A percentile compares a stretch with the other conserved stretches of the same genome.
phyloP scores from a whole-genome alignment of 2,888 invertebrate genomes.

The Dryomyza anilis region DNA sequence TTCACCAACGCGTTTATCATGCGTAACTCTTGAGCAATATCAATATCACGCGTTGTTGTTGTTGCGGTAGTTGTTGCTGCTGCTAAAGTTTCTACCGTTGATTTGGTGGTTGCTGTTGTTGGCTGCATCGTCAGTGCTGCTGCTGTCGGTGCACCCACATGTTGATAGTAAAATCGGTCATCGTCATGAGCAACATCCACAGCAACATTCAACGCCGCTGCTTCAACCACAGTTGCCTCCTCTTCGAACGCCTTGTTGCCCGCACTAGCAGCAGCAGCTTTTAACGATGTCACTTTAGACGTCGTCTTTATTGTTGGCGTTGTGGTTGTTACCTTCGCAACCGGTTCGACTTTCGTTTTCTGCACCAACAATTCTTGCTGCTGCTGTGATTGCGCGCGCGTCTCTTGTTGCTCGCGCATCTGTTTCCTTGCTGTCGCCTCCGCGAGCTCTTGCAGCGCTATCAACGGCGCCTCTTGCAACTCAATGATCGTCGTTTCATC shows the following conservation, averaged over 20 bases:
- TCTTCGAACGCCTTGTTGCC: constrained; percentile 22
- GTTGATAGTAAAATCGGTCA: constrained; percentile 49
- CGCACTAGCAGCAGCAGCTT: too few species aligned
- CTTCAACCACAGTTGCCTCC: too few species aligned
- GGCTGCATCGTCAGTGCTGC: constrained; percentile 25
- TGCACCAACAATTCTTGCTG: constrained; percentile 33
- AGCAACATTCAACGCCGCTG: too few species aligned
- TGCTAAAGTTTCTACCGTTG: too few species aligned
- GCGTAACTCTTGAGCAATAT: constrained; percentile 50
- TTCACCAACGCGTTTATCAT: constrained; percentile 57
- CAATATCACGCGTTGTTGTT: constrained; percentile 42
- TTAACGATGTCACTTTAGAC: constrained; percentile 34
- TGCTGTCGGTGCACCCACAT: not conserved
- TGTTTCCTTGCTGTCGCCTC: constrained; percentile 23
- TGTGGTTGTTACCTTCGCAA: constrained; percentile 38
- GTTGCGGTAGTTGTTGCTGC: constrained; percentile 14
- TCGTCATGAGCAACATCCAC: constrained; percentile 32
- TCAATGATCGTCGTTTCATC: constrained; percentile 39
- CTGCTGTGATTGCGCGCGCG: constrained; percentile 3
- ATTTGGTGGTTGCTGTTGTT: constrained; percentile 23
- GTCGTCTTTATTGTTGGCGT: constrained; percentile 3
- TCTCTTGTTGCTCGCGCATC: constrained; percentile 24
- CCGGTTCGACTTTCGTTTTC: constrained; percentile 58
- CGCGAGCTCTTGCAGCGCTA: not conserved
- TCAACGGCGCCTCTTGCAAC: constrained; percentile 14